Evolutionary conservation across 2,113 vertebrate species (phyloP).

Genomic region (Pica pica): DNA sequence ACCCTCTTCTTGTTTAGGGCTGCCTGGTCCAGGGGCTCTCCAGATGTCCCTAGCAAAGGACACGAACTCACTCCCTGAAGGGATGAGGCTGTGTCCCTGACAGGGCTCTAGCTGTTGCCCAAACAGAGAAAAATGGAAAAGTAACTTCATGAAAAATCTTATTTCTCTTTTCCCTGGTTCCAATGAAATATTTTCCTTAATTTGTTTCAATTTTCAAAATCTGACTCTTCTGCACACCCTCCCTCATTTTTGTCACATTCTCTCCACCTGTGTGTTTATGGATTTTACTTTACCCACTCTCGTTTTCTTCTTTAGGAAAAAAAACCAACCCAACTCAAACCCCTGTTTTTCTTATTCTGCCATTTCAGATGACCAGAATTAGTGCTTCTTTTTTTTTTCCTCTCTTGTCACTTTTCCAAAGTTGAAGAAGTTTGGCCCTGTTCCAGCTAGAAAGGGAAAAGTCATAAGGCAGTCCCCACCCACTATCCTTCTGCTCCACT

Average conservation of each 20-base stretch:
- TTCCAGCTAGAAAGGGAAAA: conserved; percentile 45
- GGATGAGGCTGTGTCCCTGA: neutral
- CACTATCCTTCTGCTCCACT: conserved; percentile 52
- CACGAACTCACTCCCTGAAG: neutral
- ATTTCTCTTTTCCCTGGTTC: neutral
- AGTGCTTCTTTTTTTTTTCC: neutral
- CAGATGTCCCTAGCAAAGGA: neutral
- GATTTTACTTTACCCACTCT: neutral
- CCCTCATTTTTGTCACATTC: neutral
- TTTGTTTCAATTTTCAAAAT: neutral
- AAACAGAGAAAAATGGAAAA: neutral
- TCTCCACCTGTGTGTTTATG: neutral
- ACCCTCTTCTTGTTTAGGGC: neutral
- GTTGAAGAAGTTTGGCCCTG: conserved; percentile 24
- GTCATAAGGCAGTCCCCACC: conserved; percentile 50
- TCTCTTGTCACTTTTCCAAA: conserved; percentile 43
- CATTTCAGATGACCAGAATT: conserved; percentile 15
- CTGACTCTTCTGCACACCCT: neutral
- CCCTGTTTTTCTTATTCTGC: neutral
- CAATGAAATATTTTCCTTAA: neutral
- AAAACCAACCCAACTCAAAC: neutral
- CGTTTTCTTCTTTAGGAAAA: neutral
- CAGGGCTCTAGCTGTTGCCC: neutral
- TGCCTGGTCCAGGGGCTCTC: neutral
- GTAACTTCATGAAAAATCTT: neutral